Evolutionary conservation across 2,888 invertebrate species (phyloP).

Genomic region (Eristalis intricaria): DNA sequence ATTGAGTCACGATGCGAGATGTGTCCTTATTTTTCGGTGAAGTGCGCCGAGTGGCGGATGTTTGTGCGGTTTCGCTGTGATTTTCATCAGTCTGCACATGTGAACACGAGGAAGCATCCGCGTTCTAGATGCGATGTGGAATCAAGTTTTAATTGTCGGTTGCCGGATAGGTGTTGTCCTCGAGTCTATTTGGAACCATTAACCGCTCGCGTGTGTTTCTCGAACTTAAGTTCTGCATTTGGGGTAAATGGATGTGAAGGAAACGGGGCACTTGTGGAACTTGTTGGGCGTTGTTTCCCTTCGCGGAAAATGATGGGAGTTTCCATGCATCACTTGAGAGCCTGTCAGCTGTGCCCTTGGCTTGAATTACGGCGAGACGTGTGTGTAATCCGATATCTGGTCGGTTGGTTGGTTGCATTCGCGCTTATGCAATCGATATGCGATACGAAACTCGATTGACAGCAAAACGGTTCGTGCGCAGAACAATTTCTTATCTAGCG

Average conservation of each 20-base stretch:
- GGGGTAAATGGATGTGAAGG: background rate
- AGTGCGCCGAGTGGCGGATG: background rate
- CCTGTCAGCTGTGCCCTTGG: background rate
- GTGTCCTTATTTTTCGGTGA: background rate
- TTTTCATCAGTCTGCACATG: background rate
- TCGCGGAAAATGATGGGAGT: background rate
- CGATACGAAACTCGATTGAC: too few relatives aligned
- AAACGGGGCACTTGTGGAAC: background rate
- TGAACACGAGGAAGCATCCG: background rate
- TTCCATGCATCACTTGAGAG: background rate
- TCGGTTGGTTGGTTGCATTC: too few relatives aligned
- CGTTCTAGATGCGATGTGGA: background rate
- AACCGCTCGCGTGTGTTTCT: background rate
- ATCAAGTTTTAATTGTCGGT: background rate
- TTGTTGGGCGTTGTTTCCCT: background rate
- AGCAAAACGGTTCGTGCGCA: too few relatives aligned
- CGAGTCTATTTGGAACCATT: background rate
- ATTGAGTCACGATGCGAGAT: constrained; percentile 1
- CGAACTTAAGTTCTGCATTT: background rate
- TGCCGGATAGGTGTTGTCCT: background rate
- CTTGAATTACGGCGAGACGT: too few relatives aligned
- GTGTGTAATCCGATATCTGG: too few relatives aligned
- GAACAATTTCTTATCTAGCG: too few relatives aligned
- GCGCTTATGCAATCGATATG: too few relatives aligned
- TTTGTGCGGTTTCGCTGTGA: background rate